Evolutionary conservation across 2,888 invertebrate species (phyloP).

Genomic region (Gryllus longicercus): DNA sequence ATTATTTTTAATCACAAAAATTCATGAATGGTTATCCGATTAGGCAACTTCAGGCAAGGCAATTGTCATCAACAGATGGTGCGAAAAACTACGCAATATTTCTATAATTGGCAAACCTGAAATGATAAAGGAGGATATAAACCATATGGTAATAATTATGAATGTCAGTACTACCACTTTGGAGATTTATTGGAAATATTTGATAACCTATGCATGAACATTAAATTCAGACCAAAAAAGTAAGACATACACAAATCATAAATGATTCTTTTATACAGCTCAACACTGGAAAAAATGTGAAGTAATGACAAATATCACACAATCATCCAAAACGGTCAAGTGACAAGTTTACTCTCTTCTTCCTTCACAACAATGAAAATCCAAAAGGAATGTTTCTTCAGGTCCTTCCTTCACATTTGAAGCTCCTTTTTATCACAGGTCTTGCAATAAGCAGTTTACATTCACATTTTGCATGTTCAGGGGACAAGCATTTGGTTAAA

Average conservation of each 20-base stretch:
- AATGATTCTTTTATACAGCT: neutral
- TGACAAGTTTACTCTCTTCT: neutral
- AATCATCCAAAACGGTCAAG: neutral
- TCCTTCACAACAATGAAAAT: neutral
- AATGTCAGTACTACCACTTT: neutral
- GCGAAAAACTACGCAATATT: no score
- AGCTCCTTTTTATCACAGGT: neutral
- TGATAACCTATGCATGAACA: slow-evolving; percentile 3
- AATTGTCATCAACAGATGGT: no score
- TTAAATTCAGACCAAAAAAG: neutral
- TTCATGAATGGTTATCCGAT: no score
- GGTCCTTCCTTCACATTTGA: neutral
- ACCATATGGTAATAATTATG: neutral
- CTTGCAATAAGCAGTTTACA: neutral
- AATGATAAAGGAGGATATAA: no score
- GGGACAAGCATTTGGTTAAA: neutral
- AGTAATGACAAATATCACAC: neutral
- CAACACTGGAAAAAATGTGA: neutral
- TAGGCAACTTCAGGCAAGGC: no score
- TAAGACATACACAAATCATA: neutral
- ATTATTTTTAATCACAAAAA: no score
- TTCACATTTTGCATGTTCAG: neutral
- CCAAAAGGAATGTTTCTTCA: neutral
- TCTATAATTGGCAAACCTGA: no score
- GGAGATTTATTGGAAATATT: neutral